These are phyloP conservation scores for Tetheella fluctuosa DNA, from an alignment of 2,888 invertebrate genomes.

Conservation along the genomic window DNA sequence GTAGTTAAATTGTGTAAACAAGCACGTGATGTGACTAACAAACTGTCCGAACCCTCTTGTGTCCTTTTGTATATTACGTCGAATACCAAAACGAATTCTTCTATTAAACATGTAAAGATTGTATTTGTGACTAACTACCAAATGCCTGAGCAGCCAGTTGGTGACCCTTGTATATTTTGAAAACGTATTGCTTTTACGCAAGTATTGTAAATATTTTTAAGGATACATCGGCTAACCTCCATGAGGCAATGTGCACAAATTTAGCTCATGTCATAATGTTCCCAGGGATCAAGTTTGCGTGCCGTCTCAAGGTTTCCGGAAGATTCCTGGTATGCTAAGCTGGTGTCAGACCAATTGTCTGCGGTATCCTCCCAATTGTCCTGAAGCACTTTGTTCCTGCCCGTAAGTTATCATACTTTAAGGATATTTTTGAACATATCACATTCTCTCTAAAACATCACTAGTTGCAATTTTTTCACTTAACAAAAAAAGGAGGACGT, in stretches of 20 bases:
- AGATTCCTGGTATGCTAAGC: conserved; percentile 89
- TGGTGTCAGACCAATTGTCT: conserved; percentile 95
- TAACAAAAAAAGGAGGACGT: too few species aligned
- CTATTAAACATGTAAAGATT: neutral
- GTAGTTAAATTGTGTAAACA: conserved; percentile 17
- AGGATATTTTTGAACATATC: neutral
- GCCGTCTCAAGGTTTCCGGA: conserved; percentile 85
- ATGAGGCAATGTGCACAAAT: neutral
- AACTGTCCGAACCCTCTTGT: neutral
- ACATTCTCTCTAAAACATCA: too few species aligned
- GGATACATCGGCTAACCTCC: neutral
- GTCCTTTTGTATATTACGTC: conserved; percentile 20
- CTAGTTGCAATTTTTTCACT: too few species aligned
- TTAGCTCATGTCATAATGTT: conserved; percentile 18
- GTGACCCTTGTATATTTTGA: neutral
- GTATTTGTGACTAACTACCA: neutral
- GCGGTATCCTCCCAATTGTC: conserved; percentile 94
- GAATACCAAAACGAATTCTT: neutral
- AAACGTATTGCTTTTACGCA: neutral
- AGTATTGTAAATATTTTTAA: neutral
- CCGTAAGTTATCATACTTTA: conserved; percentile 86
- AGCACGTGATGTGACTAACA: conserved; percentile 14
- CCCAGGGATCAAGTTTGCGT: conserved; percentile 92
- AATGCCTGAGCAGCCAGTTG: neutral
- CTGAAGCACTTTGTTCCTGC: conserved; percentile 89